phyloP scores from a whole-genome alignment of 2,113 vertebrate species.

The Coregonus clupeaformis region DNA sequence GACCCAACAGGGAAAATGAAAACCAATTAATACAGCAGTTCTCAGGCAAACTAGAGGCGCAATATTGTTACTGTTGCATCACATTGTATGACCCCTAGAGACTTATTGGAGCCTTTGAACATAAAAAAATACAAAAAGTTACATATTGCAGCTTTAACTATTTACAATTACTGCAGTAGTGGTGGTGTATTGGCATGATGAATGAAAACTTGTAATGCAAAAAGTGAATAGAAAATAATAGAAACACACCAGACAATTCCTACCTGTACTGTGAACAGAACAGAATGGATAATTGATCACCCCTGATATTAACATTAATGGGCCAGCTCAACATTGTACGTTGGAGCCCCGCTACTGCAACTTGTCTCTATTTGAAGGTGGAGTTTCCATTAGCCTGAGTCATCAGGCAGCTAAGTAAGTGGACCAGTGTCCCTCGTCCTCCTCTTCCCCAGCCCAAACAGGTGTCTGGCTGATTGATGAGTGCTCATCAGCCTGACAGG shows the following conservation, averaged over 20 bases:
- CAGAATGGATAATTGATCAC: background rate
- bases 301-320: conserved; percentile 5
- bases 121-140: too few relatives aligned
- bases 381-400: conserved; percentile 41
- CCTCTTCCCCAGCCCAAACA: background rate
- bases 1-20: background rate
- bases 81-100: too few relatives aligned
- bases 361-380: conserved; percentile 40
- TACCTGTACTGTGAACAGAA: background rate
- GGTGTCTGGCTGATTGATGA: conserved; percentile 20
- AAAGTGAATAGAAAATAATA: background rate
- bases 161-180: too few relatives aligned
- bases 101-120: too few relatives aligned
- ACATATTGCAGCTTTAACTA: too few relatives aligned
- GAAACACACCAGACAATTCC: background rate
- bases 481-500: conserved; percentile 10
- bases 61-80: too few relatives aligned
- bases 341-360: background rate
- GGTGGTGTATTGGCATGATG: too few relatives aligned
- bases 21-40: background rate
- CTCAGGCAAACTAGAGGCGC: too few relatives aligned
- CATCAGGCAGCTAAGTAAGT: conserved; percentile 52
- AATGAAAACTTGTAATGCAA: background rate
- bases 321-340: background rate
- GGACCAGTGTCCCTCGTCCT: conserved; percentile 5